phyloP scores from a whole-genome alignment of 2,797 vertebrate genomes.

The Mormyrops boulengeri region DNA sequence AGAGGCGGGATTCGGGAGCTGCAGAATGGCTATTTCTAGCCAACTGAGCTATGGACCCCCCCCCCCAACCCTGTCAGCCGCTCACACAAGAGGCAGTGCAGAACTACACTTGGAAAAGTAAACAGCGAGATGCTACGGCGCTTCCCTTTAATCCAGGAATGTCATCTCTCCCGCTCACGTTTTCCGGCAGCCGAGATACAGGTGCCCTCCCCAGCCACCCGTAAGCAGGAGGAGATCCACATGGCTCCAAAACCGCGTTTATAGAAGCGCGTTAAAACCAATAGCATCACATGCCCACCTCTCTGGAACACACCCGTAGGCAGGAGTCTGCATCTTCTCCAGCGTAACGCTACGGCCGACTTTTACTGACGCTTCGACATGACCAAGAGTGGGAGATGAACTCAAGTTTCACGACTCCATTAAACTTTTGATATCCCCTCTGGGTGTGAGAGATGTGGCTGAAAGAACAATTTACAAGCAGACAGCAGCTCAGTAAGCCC shows the following conservation, averaged over 20 bases:
- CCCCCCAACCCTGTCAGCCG: conserved; percentile 20
- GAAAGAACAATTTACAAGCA: not conserved
- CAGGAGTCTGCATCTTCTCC: not conserved
- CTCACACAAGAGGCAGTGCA: conserved; percentile 39
- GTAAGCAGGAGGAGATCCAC: not conserved
- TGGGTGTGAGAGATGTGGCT: not conserved
- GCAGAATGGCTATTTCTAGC: conserved; percentile 34
- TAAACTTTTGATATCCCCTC: not conserved
- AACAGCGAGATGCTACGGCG: not conserved
- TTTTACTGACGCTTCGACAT: not conserved
- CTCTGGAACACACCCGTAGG: not conserved
- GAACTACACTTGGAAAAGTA: conserved; percentile 45
- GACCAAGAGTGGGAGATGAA: not conserved
- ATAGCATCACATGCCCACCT: not conserved
- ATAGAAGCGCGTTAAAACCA: not conserved
- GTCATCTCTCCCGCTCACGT: conserved; percentile 23
- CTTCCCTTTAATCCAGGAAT: conserved; percentile 14
- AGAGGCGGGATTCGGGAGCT: conserved; percentile 44
- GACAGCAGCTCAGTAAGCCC: not conserved
- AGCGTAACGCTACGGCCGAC: not conserved
- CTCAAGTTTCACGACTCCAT: not conserved
- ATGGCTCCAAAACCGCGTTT: not conserved
- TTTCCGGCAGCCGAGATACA: conserved; percentile 8
- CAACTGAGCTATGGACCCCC: not conserved
- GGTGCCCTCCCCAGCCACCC: not conserved